Percentiles rank a stretch among this genome's conserved stretches.
phyloP scores from a whole-genome alignment of 2,113 vertebrate genomes.

The Tympanuchus pallidicinctus region DNA sequence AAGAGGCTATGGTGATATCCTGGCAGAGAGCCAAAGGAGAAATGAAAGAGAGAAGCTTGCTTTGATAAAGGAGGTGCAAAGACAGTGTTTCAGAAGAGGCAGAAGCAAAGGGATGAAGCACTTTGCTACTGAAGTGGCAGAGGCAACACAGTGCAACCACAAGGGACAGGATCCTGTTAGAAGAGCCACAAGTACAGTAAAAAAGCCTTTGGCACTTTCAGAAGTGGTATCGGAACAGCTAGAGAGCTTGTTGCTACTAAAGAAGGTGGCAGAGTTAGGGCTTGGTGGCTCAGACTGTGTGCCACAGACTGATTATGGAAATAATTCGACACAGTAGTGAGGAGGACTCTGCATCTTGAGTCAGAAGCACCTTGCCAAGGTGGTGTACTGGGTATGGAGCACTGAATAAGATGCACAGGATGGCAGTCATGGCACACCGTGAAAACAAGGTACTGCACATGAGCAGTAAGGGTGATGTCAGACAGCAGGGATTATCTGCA shows the following conservation, averaged over 20 bases:
- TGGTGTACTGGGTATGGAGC: not conserved
- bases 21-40: not conserved
- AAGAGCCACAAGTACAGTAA: not conserved
- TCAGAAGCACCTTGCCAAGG: not conserved
- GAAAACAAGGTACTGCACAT: fast-evolving
- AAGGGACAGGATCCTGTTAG: not conserved
- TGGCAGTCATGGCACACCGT: not conserved
- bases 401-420: not conserved
- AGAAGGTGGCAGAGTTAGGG: not conserved
- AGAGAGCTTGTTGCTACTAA: not conserved
- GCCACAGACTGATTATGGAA: not conserved
- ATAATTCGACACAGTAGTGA: not conserved
- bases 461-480: not conserved
- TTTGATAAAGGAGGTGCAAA: not conserved
- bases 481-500: not conserved
- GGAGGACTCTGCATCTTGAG: not conserved
- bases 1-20: fast-evolving
- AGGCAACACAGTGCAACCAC: not conserved
- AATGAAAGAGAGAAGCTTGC: not conserved
- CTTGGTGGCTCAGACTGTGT: not conserved
- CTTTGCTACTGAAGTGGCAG: not conserved
- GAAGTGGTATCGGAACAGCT: not conserved
- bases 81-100: not conserved
- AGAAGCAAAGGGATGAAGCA: not conserved
- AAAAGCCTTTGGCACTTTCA: not conserved